Evolutionary conservation across 2,888 invertebrate genomes (phyloP), one percentile per base, ranked within the genome.

Genomic region (Ametastegia equiseti): DNA sequence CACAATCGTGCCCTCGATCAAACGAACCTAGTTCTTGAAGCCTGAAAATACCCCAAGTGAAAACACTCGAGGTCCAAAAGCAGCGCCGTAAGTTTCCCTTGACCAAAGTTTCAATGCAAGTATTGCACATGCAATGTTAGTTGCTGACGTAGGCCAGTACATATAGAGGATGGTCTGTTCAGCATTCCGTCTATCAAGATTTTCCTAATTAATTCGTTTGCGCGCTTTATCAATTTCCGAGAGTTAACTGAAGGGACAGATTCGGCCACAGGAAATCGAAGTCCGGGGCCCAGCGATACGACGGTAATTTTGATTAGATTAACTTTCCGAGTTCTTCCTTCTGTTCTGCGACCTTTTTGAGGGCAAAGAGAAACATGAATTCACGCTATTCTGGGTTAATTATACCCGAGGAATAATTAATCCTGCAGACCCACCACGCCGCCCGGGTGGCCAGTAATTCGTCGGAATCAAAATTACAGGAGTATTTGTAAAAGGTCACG

Each of bases 151-250:
- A 30, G 71, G 19, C 27, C 2, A 15, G 47, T 9, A 47, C 47
- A 71, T 9, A 47, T 30, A 71, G 47, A n/a, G 71, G 6, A 7
- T 47, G 36, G 13, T 75, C 75, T 75, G 57, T 75, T 75, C 75
- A 11, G 36, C 33, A 71, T 36, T 57, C 33, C n/a, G 42, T 27
- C 30, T 54, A 5, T 47, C 39, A 23, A n/a, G 27, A 36, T 57
- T 36, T 54, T 54, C 50, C n/a, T 30, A 60, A 60, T 42, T 42
- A 78, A 42, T 45, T 42, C 27, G 33, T 15, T 42, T 13, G 60
- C 19, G 50, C 11, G 19, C 5, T n/a, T 54, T 71, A 47, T 71
- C 71, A 47, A 71, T 23, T 75, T 75, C 19, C 27, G 19, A 27
- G 36, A 75, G 54, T 36, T 50, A 36, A 75, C 36, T n/a, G n/a